phyloP scores from a whole-genome alignment of 2,797 vertebrate species.

The Pseudomugil gertrudae region DNA sequence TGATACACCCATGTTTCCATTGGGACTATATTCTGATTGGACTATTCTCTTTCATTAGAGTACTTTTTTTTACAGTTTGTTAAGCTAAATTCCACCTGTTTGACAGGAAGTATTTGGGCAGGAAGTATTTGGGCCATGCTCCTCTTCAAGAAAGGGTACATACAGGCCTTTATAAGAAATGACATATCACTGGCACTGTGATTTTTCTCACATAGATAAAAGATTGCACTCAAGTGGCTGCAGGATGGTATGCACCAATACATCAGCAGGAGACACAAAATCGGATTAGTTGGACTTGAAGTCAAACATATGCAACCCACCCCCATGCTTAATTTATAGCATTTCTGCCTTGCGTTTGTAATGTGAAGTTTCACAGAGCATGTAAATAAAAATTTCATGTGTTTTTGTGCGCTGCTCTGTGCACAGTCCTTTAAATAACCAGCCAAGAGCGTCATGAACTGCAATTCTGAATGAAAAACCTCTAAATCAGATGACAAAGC shows the following conservation, averaged over 20 bases:
- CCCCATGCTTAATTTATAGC: background rate
- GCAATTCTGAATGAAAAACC: conserved; percentile 4
- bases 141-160: background rate
- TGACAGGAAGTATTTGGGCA: background rate
- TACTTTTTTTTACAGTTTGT: background rate
- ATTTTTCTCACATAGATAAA: background rate
- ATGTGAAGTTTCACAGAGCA: background rate
- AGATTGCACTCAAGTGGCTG: background rate
- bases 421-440: background rate
- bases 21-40: background rate
- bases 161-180: background rate
- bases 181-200: background rate
- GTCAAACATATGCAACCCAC: background rate
- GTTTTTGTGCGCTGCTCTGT: conserved; percentile 1
- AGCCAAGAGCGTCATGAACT: background rate
- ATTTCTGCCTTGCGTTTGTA: background rate
- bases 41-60: background rate
- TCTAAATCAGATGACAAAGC: conserved; percentile 8
- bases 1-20: background rate
- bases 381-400: background rate
- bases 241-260: background rate
- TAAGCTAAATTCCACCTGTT: background rate
- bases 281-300: conserved; percentile 9
- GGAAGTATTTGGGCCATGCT: background rate
- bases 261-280: background rate